These are phyloP conservation scores for Cherax destructor DNA, from an alignment of 1,140 invertebrate species.

Conservation along the genomic window DNA sequence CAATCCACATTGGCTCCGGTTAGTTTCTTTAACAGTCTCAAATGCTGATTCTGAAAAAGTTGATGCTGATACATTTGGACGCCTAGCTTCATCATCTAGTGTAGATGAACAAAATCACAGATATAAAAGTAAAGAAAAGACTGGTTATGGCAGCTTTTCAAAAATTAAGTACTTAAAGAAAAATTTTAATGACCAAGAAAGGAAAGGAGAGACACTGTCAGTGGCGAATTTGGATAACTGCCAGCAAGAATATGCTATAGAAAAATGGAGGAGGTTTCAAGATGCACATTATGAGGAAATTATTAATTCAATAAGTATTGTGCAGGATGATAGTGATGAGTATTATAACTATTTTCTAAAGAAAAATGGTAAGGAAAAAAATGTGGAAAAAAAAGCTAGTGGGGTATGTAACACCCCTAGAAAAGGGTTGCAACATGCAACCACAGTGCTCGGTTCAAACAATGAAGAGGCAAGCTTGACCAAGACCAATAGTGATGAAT, in stretches of 20 bases:
- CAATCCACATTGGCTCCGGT: background rate
- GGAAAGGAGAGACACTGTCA: background rate
- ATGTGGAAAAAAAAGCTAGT: background rate
- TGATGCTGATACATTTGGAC: background rate
- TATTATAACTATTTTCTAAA: constrained; percentile 3
- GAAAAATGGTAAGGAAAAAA: background rate
- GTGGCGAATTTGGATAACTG: background rate
- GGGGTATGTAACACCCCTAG: background rate
- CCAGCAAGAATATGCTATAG: background rate
- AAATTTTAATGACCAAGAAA: background rate
- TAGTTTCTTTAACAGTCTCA: background rate
- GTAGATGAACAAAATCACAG: background rate
- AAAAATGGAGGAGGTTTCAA: constrained; percentile 14
- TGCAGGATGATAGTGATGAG: constrained; percentile 23
- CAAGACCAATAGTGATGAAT: background rate
- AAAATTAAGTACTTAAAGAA: background rate
- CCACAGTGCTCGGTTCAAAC: background rate
- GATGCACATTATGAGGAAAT: background rate
- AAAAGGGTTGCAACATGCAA: background rate
- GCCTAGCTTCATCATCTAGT: background rate
- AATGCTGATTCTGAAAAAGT: background rate
- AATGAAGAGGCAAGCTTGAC: background rate
- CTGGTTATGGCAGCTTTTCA: background rate
- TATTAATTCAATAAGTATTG: background rate
- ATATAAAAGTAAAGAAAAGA: background rate